These are phyloP conservation scores for Holothuria glaberrima DNA, from an alignment of 35 echinoderm and acorn worm genomes.

Conservation along the genomic window DNA sequence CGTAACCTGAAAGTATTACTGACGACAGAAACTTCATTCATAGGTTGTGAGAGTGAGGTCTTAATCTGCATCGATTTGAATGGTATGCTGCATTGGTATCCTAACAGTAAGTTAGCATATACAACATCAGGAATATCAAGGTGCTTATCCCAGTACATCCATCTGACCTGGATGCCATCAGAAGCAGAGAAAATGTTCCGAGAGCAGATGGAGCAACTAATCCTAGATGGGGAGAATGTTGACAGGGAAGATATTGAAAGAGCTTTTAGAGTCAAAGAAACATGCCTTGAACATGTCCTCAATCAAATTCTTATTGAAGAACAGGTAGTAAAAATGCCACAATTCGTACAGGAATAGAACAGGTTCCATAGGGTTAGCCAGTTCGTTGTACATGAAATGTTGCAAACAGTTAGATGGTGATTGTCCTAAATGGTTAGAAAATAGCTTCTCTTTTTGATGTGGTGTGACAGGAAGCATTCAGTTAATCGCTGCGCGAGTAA, in stretches of 20 bases:
- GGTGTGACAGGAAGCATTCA: no score
- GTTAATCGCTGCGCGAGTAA: no score
- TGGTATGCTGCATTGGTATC: conserved; percentile 22
- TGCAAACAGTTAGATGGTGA: no score
- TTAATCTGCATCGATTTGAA: conserved; percentile 1
- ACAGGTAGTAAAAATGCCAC: conserved; percentile 2
- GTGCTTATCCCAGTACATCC: conserved; percentile 28
- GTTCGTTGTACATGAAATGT: no score
- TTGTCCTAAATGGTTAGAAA: no score
- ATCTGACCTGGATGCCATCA: background rate
- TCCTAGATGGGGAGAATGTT: background rate
- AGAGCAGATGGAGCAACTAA: background rate
- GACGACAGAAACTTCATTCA: background rate
- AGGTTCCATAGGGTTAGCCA: no score
- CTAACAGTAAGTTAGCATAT: background rate
- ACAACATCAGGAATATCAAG: conserved; percentile 16
- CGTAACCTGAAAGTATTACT: background rate
- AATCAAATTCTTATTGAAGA: background rate
- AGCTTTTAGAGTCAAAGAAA: background rate
- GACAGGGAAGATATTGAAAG: background rate
- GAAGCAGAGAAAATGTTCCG: background rate
- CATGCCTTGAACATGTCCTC: background rate
- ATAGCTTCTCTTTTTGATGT: no score
- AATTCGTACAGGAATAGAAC: no score
- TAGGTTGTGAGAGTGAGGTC: background rate